Evolutionary conservation across 1,140 invertebrate genomes (phyloP).

Genomic region (Aphidius gifuensis): DNA sequence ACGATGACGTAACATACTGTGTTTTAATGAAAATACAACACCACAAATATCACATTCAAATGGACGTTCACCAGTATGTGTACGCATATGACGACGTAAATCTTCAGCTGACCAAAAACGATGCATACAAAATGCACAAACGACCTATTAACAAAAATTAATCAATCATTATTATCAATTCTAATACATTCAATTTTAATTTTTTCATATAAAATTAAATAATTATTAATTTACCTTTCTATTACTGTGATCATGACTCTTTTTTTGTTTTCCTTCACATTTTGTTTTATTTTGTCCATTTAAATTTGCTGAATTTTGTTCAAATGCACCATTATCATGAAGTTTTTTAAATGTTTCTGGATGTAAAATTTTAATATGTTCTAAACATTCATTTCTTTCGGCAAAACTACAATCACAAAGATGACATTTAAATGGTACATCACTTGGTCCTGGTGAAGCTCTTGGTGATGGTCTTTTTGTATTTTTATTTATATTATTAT

Average conservation of each 20-base stretch:
- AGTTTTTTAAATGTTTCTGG: slow-evolving; percentile 70
- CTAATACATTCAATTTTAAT: not conserved
- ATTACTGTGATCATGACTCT: slow-evolving; percentile 81
- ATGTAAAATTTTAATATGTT: slow-evolving; percentile 76
- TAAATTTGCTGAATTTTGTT: slow-evolving; percentile 55
- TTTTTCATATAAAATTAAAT: slow-evolving; percentile 2
- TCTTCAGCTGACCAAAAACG: slow-evolving; percentile 93
- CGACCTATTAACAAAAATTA: slow-evolving; percentile 60
- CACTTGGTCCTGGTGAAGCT: slow-evolving; percentile 46
- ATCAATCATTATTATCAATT: not conserved
- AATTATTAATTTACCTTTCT: slow-evolving; percentile 64
- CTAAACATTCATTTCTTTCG: slow-evolving; percentile 73
- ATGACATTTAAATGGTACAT: slow-evolving; percentile 88
- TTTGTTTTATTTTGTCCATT: slow-evolving; percentile 48
- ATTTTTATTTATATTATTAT: slow-evolving; percentile 26
- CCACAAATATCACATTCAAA: slow-evolving; percentile 80
- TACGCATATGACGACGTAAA: slow-evolving; percentile 85
- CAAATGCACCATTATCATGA: slow-evolving; percentile 75
- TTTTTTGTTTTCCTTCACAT: slow-evolving; percentile 54
- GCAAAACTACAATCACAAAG: slow-evolving; percentile 83
- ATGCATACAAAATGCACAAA: slow-evolving; percentile 87
- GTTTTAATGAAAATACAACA: slow-evolving; percentile 84
- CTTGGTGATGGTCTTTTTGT: slow-evolving; percentile 31
- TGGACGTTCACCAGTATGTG: slow-evolving; percentile 77
- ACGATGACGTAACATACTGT: slow-evolving; percentile 87